Conservation (phyloP, 2,113 vertebrate genomes). For the Amia ocellicauda region DNA sequence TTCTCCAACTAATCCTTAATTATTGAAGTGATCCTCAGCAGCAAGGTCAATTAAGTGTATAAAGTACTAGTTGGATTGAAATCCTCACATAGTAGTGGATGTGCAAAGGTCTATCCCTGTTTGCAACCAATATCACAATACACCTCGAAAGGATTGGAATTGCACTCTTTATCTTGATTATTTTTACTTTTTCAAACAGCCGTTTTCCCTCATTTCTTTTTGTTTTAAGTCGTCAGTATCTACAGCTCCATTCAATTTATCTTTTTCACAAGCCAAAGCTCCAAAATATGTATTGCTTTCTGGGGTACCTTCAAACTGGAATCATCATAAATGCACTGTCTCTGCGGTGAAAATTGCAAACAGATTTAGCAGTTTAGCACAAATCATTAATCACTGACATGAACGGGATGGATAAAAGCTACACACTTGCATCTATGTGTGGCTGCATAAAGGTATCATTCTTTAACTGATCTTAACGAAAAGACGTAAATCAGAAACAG, state of each 20-base stretch:
- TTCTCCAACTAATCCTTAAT: no score
- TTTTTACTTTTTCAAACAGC: no score
- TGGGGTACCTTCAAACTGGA: background rate
- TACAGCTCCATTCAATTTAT: background rate
- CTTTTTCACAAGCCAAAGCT: background rate
- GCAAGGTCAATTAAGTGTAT: no score
- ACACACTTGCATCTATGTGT: slow-evolving; percentile 72
- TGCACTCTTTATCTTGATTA: no score
- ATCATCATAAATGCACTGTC: slow-evolving; percentile 4
- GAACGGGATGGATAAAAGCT: slow-evolving; percentile 71
- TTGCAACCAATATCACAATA: no score
- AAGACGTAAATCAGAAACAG: slow-evolving; percentile 80
- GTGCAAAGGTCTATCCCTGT: no score
- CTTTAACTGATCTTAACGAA: slow-evolving; percentile 76
- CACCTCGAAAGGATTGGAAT: no score
- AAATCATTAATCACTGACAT: slow-evolving; percentile 74
- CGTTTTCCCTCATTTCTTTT: background rate
- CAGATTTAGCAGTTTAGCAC: slow-evolving; percentile 21
- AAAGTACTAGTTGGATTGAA: no score
- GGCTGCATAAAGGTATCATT: slow-evolving; percentile 72
- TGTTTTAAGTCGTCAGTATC: background rate
- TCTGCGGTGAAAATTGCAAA: slow-evolving; percentile 4
- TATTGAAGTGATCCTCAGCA: no score
- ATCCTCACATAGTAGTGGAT: no score
- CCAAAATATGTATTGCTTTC: background rate